Conservation (phyloP, 53 echinoderm and acorn worm genomes). For the Hippasteria phrygiana region DNA sequence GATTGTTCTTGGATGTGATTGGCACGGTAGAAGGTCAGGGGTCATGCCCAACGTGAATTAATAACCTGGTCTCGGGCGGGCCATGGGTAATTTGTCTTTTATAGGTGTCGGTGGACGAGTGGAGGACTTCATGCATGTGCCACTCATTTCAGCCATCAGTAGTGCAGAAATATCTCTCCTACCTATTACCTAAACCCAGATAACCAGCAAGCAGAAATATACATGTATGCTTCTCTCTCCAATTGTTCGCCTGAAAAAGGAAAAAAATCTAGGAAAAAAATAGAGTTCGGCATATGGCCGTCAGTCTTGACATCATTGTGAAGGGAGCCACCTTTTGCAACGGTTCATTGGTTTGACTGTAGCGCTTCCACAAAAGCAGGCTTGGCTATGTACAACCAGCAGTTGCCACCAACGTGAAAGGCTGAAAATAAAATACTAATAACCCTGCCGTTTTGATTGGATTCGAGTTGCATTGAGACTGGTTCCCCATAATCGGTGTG, state of each 20-base stretch:
- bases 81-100: not conserved
- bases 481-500: not conserved
- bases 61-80: not conserved
- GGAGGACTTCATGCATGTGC: not conserved
- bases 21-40: constrained; percentile 3
- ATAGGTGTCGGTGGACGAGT: not conserved
- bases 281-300: not conserved
- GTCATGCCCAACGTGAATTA: not conserved
- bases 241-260: not conserved
- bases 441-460: not conserved
- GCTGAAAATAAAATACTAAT: not conserved
- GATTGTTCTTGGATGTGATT: not conserved
- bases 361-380: not conserved
- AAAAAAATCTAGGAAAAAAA: not conserved
- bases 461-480: not conserved
- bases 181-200: not conserved
- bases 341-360: not conserved
- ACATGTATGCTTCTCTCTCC: not conserved
- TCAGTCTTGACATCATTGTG: not conserved
- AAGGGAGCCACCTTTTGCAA: not conserved
- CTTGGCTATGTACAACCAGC: too few species aligned
- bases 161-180: not conserved
- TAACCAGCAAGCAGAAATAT: not conserved
- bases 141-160: not conserved
- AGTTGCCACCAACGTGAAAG: not conserved